A percentile compares a stretch with the other conserved stretches of the same genome.
phyloP scores from a whole-genome alignment of 2,113 vertebrate species.

The Chaenocephalus aceratus region DNA sequence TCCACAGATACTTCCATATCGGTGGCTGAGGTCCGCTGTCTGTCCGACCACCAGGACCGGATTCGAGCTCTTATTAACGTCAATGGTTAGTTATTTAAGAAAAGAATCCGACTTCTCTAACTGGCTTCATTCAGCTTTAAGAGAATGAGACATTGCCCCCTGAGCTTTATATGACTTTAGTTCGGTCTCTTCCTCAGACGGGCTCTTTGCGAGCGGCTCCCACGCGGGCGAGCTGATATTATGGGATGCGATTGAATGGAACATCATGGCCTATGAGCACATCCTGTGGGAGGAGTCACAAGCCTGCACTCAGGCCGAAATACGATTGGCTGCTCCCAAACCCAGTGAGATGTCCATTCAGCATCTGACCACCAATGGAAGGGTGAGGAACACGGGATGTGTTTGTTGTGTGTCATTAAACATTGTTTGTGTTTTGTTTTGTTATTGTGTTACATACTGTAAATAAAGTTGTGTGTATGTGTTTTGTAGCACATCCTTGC shows the following conservation, averaged over 20 bases:
- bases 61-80: slow-evolving; percentile 90
- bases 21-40: slow-evolving; percentile 85
- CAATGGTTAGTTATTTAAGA: slow-evolving; percentile 83
- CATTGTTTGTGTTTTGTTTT: background rate
- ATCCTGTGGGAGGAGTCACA: slow-evolving; percentile 90
- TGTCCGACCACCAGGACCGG: slow-evolving; percentile 92
- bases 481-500: slow-evolving; percentile 87
- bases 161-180: background rate
- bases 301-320: slow-evolving; percentile 85
- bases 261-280: slow-evolving; percentile 86
- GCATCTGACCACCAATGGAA: slow-evolving; percentile 89
- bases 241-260: slow-evolving; percentile 92
- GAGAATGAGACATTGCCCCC: background rate
- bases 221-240: slow-evolving; percentile 93
- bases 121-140: no score
- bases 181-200: slow-evolving; percentile 37
- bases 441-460: background rate
- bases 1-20: slow-evolving; percentile 77
- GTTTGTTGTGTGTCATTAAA: background rate
- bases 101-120: background rate
- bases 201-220: slow-evolving; percentile 91
- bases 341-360: slow-evolving; percentile 91
- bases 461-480: background rate
- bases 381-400: slow-evolving; percentile 81
- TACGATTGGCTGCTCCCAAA: slow-evolving; percentile 87